phyloP scores from a whole-genome alignment of 2,113 vertebrate genomes.

The Coptodon rendalli region DNA sequence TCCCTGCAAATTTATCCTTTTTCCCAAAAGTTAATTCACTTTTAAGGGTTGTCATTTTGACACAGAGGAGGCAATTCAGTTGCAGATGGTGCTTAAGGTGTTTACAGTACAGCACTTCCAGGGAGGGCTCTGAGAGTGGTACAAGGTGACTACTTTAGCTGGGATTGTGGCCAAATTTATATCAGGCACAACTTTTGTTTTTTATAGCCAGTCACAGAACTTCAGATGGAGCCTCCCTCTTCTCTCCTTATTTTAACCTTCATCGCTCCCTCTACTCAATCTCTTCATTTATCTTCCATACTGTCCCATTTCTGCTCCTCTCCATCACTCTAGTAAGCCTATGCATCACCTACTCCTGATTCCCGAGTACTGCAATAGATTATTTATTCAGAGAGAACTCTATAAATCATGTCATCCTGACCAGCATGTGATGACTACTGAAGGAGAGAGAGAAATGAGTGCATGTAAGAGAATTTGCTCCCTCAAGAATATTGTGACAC shows the following conservation, averaged over 20 bases:
- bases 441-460: neutral
- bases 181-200: neutral
- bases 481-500: neutral
- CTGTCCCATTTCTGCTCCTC: neutral
- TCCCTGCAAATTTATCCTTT: neutral
- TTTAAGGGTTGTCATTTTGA: neutral
- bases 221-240: neutral
- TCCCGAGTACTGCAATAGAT: conserved; percentile 21
- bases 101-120: neutral
- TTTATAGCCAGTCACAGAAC: neutral
- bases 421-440: conserved; percentile 1
- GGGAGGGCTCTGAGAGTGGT: neutral
- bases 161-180: neutral
- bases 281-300: neutral
- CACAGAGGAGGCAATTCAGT: neutral
- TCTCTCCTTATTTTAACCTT: conserved; percentile 2
- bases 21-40: neutral
- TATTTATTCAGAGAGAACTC: conserved; percentile 60
- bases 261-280: neutral
- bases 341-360: conserved; percentile 28
- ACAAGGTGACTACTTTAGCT: neutral
- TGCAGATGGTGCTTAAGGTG: neutral
- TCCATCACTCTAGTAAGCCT: conserved; percentile 18
- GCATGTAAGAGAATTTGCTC: neutral
- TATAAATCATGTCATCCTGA: conserved; percentile 59